Evolutionary conservation across 1,140 invertebrate species (phyloP).

Genomic region (Bombyx mandarina): DNA sequence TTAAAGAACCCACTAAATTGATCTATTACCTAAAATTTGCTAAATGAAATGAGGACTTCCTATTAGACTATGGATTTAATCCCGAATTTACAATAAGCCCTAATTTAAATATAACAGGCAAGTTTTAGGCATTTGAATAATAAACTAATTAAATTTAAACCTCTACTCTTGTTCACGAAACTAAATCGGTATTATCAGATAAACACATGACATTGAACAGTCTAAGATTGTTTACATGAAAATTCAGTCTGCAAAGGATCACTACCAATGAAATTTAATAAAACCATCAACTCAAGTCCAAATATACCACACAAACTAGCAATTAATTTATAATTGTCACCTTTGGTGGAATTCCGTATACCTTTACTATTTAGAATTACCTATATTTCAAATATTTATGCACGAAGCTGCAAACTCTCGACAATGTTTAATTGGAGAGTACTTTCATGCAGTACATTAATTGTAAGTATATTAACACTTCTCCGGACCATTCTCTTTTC

Average conservation of each 20-base stretch:
- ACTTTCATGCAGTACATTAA: not conserved
- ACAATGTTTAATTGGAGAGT: slow-evolving; percentile 21
- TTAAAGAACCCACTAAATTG: no score
- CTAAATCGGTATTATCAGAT: no score
- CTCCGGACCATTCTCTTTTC: no score
- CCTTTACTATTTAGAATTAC: slow-evolving; percentile 52
- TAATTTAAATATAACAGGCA: slow-evolving; percentile 46
- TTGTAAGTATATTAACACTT: no score
- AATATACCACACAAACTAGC: slow-evolving; percentile 9
- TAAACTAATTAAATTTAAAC: no score
- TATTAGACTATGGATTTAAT: slow-evolving; percentile 41
- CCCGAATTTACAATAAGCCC: slow-evolving; percentile 37
- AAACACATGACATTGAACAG: no score
- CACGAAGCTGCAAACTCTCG: slow-evolving; percentile 32
- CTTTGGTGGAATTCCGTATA: slow-evolving; percentile 54
- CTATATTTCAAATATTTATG: slow-evolving; percentile 34
- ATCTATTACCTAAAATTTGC: slow-evolving; percentile 21
- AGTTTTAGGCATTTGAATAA: slow-evolving; percentile 45
- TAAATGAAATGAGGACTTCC: slow-evolving; percentile 23
- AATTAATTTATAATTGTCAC: slow-evolving; percentile 26
- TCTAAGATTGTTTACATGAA: no score
- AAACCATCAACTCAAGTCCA: no score
- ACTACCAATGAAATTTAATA: no score
- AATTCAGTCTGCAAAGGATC: no score
- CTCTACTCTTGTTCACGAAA: no score